Evolutionary conservation across 2,888 invertebrate species (phyloP).

Genomic region (Micropterix aruncella): DNA sequence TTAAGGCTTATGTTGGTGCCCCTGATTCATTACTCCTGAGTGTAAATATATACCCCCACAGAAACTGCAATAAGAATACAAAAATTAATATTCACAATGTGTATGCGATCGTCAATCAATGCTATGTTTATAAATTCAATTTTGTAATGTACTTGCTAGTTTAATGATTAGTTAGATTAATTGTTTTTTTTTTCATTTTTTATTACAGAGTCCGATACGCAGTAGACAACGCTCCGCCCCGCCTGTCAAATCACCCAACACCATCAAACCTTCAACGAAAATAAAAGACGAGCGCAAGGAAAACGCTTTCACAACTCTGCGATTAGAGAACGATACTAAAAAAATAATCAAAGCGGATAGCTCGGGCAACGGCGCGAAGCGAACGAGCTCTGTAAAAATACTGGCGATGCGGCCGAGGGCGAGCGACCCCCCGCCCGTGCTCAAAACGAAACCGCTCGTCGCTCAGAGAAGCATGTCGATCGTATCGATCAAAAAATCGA

Average conservation of each 20-base stretch:
- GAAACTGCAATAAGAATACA: too few species aligned
- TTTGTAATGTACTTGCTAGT: too few species aligned
- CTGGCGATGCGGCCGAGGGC: neutral
- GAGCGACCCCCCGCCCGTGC: neutral
- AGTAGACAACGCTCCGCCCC: neutral
- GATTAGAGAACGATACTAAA: constrained; percentile 19
- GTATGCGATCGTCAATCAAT: too few species aligned
- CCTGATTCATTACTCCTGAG: neutral
- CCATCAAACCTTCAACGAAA: constrained; percentile 17
- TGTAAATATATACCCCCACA: neutral
- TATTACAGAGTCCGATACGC: neutral
- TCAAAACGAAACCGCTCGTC: neutral
- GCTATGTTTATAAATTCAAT: too few species aligned
- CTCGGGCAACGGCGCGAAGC: neutral
- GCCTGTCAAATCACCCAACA: neutral
- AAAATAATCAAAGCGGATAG: neutral
- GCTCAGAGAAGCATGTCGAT: neutral
- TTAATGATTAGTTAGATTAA: too few species aligned
- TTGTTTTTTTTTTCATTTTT: too few species aligned
- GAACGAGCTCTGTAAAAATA: neutral
- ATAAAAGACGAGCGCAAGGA: constrained; percentile 29
- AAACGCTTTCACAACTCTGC: constrained; percentile 29
- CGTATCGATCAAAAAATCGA: neutral
- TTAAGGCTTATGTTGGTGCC: too few species aligned
- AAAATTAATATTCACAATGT: too few species aligned